Base-by-base conservation (phyloP, 2,888 invertebrate genomes). In the Diplazon laetatorius region DNA sequence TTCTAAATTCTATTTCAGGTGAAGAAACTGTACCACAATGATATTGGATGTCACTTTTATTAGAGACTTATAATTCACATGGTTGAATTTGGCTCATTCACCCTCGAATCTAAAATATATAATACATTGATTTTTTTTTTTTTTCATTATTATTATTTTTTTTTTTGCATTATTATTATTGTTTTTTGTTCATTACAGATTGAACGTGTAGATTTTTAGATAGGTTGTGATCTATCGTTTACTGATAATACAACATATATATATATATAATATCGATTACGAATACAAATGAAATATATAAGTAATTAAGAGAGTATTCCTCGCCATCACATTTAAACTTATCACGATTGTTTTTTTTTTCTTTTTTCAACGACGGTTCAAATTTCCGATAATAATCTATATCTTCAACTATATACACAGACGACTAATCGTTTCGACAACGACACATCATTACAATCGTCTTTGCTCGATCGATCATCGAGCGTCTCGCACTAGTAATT, bases 241-340 rank as follows among this genome's bases (percentile, higher is more conserved):
- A 44, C 68, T 57, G 30, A 35, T 35, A 44, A 57, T 65, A 72
- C 55, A 68, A 35, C 59, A 65, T 76, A 76, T 69, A 63, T 30
- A 35, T 50, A 65, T 76, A 76, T 69, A 63, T 30, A 46, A 76
- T 52, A 72, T 52, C 59, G 70, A 48, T 60, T 50, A 65, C 62
- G 52, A 68, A 76, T 76, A 76, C 52, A 77, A 77, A 78, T 71
- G 66, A 78, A n/a, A n/a, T n/a, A 66, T 71, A 71, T 66, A 66
- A 73, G 78, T 73, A 76, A 76, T 71, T 55, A 74, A 48, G 73
- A 57, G 66, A 76, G 72, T 78, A 72, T 63, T 69, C 57, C 68
- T 70, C 63, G 22, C 63, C 78, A 76, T 81, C 76, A 81, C 80
- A 80, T 80, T 57, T n/a, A n/a, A 46, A 75, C 71, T 80, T 78